phyloP scores from a whole-genome alignment of 2,888 invertebrate species.

The Orchesellides sinensis region DNA sequence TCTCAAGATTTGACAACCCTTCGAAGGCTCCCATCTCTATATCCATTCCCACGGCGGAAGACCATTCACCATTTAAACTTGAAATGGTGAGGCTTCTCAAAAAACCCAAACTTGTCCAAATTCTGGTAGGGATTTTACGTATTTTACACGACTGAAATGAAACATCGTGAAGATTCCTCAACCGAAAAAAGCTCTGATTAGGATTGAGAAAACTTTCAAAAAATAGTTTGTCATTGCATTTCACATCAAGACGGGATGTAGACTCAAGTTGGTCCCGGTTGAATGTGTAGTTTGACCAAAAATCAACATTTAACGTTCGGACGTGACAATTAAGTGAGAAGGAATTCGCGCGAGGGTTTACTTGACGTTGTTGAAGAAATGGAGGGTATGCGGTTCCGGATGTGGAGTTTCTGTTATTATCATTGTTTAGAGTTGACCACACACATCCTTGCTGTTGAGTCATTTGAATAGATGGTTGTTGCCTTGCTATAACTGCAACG shows the following conservation, averaged over 20 bases:
- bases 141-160: slow-evolving; percentile 76
- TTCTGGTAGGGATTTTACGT: slow-evolving; percentile 73
- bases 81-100: slow-evolving; percentile 86
- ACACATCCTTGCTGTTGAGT: slow-evolving; percentile 61
- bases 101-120: slow-evolving; percentile 70
- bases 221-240: slow-evolving; percentile 87
- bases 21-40: slow-evolving; percentile 85
- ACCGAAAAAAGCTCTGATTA: slow-evolving; percentile 77
- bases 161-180: slow-evolving; percentile 75
- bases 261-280: slow-evolving; percentile 68
- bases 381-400: slow-evolving; percentile 21
- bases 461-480: slow-evolving; percentile 10
- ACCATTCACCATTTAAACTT: slow-evolving; percentile 90
- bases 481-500: background rate
- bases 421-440: slow-evolving; percentile 54
- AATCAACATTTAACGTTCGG: slow-evolving; percentile 90
- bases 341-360: slow-evolving; percentile 14
- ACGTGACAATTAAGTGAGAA: slow-evolving; percentile 85
- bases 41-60: slow-evolving; percentile 84
- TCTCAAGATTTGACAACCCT: slow-evolving; percentile 87
- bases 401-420: slow-evolving; percentile 11
- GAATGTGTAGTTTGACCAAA: slow-evolving; percentile 85
- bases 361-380: slow-evolving; percentile 23
- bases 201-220: slow-evolving; percentile 87
- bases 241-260: slow-evolving; percentile 80